These are phyloP conservation scores for Cynopterus sphinx DNA, from an alignment of 2,797 vertebrate species.

Conservation along the genomic window DNA sequence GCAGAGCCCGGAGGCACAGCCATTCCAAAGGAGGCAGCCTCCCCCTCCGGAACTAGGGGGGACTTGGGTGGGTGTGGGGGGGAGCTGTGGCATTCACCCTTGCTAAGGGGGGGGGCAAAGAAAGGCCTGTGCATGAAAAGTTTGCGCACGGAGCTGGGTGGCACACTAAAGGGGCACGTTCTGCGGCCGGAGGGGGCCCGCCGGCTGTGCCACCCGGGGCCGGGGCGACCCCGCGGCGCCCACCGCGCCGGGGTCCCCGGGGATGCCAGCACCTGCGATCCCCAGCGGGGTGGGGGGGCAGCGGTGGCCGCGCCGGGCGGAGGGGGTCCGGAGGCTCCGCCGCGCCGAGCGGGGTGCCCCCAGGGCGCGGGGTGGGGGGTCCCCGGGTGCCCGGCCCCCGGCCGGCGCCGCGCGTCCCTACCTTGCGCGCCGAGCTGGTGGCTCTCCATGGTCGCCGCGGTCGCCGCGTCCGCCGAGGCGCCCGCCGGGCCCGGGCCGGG, in stretches of 20 bases:
- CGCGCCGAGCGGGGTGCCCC: too few species aligned
- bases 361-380: too few species aligned
- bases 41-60: not conserved
- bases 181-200: not conserved
- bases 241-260: not conserved
- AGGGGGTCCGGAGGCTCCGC: slow-evolving; percentile 30
- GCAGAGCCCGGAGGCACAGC: not conserved
- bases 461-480: slow-evolving; percentile 83
- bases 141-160: slow-evolving; percentile 71
- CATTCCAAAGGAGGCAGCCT: not conserved
- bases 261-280: slow-evolving; percentile 60
- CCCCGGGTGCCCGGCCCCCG: not conserved
- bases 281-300: not conserved
- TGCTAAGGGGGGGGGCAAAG: not conserved
- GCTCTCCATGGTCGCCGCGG: slow-evolving; percentile 87
- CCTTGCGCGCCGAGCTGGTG: slow-evolving; percentile 89
- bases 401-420: slow-evolving; percentile 74
- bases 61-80: too few species aligned
- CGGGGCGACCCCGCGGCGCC: slow-evolving; percentile 38
- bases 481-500: slow-evolving; percentile 84
- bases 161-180: slow-evolving; percentile 43
- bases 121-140: slow-evolving; percentile 67
- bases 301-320: not conserved
- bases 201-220: not conserved
- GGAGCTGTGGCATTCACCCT: not conserved